These are phyloP conservation scores for Leiothrix lutea DNA, from an alignment of 2,113 vertebrate species.

Conservation along the genomic window DNA sequence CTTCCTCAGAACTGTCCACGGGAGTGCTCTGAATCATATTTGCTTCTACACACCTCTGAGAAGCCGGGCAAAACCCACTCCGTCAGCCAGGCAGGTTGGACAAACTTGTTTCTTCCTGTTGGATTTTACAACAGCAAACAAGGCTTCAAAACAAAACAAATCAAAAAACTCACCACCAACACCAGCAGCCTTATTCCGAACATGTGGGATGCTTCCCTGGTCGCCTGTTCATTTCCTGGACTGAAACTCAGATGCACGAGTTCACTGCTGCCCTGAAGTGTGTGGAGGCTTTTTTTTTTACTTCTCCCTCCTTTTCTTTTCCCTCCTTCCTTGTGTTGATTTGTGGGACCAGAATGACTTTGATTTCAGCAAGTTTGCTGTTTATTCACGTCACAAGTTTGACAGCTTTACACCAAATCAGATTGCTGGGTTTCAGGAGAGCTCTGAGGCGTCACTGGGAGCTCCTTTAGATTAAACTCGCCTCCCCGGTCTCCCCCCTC, in stretches of 20 bases:
- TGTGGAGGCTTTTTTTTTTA: neutral
- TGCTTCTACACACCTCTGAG: neutral
- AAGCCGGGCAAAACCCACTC: neutral
- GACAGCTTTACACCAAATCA: slow-evolving; percentile 79
- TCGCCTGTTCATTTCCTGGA: slow-evolving; percentile 12
- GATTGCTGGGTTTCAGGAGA: slow-evolving; percentile 66
- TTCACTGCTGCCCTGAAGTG: slow-evolving; percentile 2
- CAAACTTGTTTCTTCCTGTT: slow-evolving; percentile 10
- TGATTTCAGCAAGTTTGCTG: slow-evolving; percentile 55
- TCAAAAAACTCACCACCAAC: neutral
- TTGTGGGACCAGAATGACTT: slow-evolving; percentile 36
- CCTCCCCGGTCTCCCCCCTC: slow-evolving; percentile 64
- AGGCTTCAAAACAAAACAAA: neutral
- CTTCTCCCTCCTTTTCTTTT: slow-evolving; percentile 1
- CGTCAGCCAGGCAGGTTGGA: neutral
- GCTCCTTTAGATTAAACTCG: slow-evolving; percentile 77
- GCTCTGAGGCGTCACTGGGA: slow-evolving; percentile 64
- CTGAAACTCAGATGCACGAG: neutral
- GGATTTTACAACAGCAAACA: neutral
- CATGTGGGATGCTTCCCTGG: slow-evolving; percentile 13
- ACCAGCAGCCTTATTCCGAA: neutral
- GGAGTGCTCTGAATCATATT: neutral
- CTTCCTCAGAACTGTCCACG: neutral
- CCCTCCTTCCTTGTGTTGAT: slow-evolving; percentile 51
- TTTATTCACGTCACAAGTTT: slow-evolving; percentile 74